These are phyloP conservation scores for Gibbula magus DNA, from an alignment of 2,888 invertebrate genomes.

Conservation along the genomic window DNA sequence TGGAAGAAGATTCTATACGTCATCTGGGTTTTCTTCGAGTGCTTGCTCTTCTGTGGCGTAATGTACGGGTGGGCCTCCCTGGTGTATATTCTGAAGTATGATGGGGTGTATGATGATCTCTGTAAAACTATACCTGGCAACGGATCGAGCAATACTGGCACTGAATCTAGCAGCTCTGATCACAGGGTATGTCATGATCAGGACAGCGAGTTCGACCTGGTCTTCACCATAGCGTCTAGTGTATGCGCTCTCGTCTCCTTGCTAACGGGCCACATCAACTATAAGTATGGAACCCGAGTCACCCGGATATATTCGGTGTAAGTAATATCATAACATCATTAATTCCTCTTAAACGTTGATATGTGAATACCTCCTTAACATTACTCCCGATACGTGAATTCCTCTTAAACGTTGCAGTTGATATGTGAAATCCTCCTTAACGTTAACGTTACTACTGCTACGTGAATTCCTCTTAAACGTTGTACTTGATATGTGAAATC, in stretches of 20 bases:
- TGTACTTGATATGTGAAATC: too few relatives aligned
- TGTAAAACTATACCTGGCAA: neutral
- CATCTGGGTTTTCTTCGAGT: neutral
- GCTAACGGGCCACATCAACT: neutral
- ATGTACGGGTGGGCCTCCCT: slow-evolving; percentile 14
- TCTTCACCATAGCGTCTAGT: neutral
- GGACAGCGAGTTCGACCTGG: neutral
- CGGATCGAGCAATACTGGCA: neutral
- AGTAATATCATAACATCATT: too few relatives aligned
- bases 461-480: too few relatives aligned
- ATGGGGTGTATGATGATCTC: neutral
- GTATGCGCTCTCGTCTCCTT: neutral
- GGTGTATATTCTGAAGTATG: neutral
- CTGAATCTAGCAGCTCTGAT: too few relatives aligned
- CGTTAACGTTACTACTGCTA: too few relatives aligned
- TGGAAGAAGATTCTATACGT: neutral
- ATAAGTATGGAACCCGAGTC: neutral
- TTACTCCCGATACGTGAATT: too few relatives aligned
- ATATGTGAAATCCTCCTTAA: too few relatives aligned
- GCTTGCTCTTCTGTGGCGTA: neutral
- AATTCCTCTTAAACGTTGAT: too few relatives aligned
- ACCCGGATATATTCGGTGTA: neutral
- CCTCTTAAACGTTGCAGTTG: too few relatives aligned
- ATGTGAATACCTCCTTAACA: too few relatives aligned
- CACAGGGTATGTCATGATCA: neutral